Conservation (phyloP, 1,140 invertebrate genomes). For the Macrosteles quadrilineatus region DNA sequence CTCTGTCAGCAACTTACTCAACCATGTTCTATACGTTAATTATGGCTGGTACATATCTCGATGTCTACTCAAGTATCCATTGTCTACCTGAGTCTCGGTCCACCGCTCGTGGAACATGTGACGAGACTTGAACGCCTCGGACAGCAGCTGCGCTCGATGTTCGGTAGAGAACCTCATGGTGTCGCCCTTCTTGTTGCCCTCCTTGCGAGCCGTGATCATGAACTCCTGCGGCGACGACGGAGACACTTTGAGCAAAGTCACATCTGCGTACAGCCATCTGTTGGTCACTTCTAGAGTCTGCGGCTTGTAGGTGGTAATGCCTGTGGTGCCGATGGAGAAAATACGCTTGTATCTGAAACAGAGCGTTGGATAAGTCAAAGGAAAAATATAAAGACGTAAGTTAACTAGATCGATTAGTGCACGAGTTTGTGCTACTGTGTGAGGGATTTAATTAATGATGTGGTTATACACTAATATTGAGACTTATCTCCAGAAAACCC, state of each 20-base stretch:
- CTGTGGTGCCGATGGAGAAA: slow-evolving; percentile 93
- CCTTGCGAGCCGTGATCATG: slow-evolving; percentile 84
- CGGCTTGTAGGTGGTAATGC: slow-evolving; percentile 97
- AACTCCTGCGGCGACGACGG: slow-evolving; percentile 63
- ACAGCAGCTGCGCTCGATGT: slow-evolving; percentile 87
- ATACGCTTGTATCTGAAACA: slow-evolving; percentile 89
- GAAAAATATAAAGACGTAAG: no score
- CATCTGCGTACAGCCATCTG: slow-evolving; percentile 85
- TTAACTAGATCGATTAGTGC: no score
- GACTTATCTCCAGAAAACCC: no score
- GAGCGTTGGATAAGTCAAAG: no score
- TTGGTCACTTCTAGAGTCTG: slow-evolving; percentile 94
- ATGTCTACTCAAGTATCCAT: no score
- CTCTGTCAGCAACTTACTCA: no score
- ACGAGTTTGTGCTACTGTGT: no score
- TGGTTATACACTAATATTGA: no score
- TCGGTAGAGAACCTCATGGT: slow-evolving; percentile 98
- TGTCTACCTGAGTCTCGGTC: not conserved
- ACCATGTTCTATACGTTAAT: no score
- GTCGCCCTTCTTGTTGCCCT: slow-evolving; percentile 74
- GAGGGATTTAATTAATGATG: no score
- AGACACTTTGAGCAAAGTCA: slow-evolving; percentile 69
- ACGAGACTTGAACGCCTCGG: slow-evolving; percentile 77
- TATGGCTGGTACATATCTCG: no score
- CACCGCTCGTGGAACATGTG: slow-evolving; percentile 8